Base-by-base conservation (phyloP, 2,888 invertebrate genomes). In the Ptychoptera contaminata region DNA sequence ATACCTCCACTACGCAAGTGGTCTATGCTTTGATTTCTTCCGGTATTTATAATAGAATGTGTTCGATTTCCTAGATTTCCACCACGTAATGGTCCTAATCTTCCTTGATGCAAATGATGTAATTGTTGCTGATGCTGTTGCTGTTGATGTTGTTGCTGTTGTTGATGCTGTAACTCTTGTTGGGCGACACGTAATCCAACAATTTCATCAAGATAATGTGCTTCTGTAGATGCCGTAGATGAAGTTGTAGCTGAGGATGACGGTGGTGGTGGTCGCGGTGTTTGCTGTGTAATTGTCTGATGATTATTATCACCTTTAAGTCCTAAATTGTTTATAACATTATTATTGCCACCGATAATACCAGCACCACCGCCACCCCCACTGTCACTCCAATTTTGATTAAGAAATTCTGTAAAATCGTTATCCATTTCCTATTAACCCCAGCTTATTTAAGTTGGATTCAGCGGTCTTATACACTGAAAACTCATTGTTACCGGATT, bases 351-450 rank as follows among this genome's bases (percentile, higher is more conserved):
- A 42, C 43, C 46, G 23, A 46, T 37, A 15, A 42, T 37, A 31
- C 46, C 23, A 12, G n/a, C 42, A 36, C 42, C 35, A 35, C 42
- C 42, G n/a, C 37, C 15, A 37, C 37, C 37, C 10, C 42, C 42
- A 23, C 35, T 16, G 35, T 35, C 42, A n/a, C 16, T 49, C 55
- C 55, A 55, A 48, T 51, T 53, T 50, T 53, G 53, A 52, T 50
- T 55, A 37, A 55, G 51, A 50, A 54, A 54, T 45, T 54, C 54
- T 30, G 54, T 50, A 49, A 55, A 55, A 50, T 55, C 54, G 51
- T 54, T 55, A 52, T 55, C 55, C 55, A 55, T 55, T 45, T 50
- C 52, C 49, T 48, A 48, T 32, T 32, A 32, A 32, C 9, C n/a
- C n/a, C n/a, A 32, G 32, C n/a, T 11, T 32, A 7, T 32, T 42